A percentile compares a stretch with the other conserved stretches of the same genome.
Conservation (phyloP, 2,113 vertebrate species). For the Cryptotis parvus region DNA sequence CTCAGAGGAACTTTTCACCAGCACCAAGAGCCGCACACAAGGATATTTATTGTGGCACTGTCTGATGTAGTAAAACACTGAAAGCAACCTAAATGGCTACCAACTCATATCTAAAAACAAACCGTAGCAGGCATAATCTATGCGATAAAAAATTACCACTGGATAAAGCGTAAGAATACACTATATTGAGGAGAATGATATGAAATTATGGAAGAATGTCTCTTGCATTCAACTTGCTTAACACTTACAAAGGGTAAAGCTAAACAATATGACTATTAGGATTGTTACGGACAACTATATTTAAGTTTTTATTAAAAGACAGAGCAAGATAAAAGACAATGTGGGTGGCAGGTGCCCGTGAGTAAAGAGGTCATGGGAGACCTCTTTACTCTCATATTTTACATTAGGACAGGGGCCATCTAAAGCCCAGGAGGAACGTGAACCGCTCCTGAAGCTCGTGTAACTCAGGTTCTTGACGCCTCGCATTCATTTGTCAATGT, state of each 20-base stretch:
- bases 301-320: not conserved
- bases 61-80: not conserved
- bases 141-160: not conserved
- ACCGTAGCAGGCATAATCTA: not conserved
- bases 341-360: not conserved
- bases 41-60: not conserved
- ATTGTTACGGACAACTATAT: not conserved
- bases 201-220: not conserved
- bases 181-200: not conserved
- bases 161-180: not conserved
- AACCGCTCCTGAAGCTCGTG: slow-evolving; percentile 6
- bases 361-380: too few species aligned
- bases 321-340: not conserved
- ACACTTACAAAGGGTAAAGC: not conserved
- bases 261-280: not conserved
- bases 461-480: not conserved
- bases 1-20: not conserved
- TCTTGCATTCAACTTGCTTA: not conserved
- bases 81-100: not conserved
- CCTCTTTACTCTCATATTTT: too few species aligned
- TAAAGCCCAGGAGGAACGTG: not conserved
- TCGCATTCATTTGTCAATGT: not conserved
- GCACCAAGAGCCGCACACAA: not conserved
- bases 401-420: too few species aligned
- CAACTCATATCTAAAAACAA: not conserved